These are phyloP conservation scores for Brachycybe producta DNA, from an alignment of 2,888 invertebrate genomes.

Conservation along the genomic window DNA sequence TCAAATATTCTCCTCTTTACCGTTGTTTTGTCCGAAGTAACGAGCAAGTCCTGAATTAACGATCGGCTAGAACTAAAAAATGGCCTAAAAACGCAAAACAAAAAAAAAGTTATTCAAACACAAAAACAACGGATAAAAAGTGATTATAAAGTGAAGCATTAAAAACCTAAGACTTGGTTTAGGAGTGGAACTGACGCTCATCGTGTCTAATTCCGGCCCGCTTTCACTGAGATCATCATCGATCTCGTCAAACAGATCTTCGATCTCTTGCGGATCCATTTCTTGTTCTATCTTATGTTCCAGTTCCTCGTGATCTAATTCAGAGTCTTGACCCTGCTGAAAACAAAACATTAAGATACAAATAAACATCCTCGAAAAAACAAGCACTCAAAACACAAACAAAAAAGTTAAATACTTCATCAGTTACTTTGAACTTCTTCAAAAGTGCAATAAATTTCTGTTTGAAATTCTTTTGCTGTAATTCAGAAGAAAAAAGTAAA, in stretches of 20 bases:
- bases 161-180: conserved; percentile 75
- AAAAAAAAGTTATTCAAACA: neutral
- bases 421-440: conserved; percentile 83
- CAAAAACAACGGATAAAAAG: conserved; percentile 1
- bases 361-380: conserved; percentile 10
- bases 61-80: conserved; percentile 73
- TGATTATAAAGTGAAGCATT: too few species aligned
- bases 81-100: conserved; percentile 43
- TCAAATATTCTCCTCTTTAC: neutral
- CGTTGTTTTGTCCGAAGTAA: neutral
- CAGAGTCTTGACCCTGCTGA: conserved; percentile 22
- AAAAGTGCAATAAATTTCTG: conserved; percentile 91
- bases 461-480: conserved; percentile 84
- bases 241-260: conserved; percentile 87
- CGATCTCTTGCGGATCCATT: conserved; percentile 58
- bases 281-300: conserved; percentile 38
- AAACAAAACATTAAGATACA: neutral
- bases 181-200: conserved; percentile 92
- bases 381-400: neutral
- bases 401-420: conserved; percentile 44
- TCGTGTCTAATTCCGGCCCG: conserved; percentile 85
- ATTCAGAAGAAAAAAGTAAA: conserved; percentile 29
- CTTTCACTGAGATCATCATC: conserved; percentile 95
- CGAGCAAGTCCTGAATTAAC: conserved; percentile 13
- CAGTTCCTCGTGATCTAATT: conserved; percentile 30